A percentile compares a stretch with the other conserved stretches of the same genome.
phyloP scores from a whole-genome alignment of 2,113 vertebrate species.

The Oreocharis arfaki region DNA sequence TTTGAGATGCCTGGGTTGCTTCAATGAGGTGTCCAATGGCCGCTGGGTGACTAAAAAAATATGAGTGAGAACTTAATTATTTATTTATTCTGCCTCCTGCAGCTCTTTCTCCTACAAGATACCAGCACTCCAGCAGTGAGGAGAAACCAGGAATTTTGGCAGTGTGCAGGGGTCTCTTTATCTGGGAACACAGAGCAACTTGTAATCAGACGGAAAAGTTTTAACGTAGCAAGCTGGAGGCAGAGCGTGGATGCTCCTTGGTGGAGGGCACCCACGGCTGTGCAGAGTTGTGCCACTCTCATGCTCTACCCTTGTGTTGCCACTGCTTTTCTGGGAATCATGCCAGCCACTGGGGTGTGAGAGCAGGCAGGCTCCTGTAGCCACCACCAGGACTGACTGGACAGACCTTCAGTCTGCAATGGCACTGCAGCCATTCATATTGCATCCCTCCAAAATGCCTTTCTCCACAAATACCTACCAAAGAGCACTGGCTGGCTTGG shows the following conservation, averaged over 20 bases:
- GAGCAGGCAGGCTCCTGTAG: background rate
- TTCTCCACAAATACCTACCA: background rate
- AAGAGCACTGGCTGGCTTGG: background rate
- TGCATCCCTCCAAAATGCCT: background rate
- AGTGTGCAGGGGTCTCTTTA: background rate
- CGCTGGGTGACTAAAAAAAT: background rate
- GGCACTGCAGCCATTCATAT: background rate
- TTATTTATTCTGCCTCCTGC: background rate
- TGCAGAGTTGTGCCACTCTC: background rate
- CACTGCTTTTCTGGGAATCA: background rate
- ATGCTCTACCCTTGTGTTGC: rapidly evolving
- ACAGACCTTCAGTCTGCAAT: background rate
- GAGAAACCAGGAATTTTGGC: background rate
- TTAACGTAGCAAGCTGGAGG: rapidly evolving
- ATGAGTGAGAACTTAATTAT: background rate
- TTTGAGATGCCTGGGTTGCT: background rate
- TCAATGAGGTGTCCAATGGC: background rate
- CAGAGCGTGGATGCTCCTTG: background rate
- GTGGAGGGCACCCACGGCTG: rapidly evolving
- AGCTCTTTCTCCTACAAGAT: background rate
- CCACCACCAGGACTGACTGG: background rate
- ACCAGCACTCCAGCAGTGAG: background rate
- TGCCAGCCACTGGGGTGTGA: background rate
- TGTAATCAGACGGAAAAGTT: background rate
- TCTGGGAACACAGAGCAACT: background rate